Evolutionary conservation across 2,113 vertebrate species (phyloP), one percentile per base, ranked within the genome.

Genomic region (Chloebia gouldiae): DNA sequence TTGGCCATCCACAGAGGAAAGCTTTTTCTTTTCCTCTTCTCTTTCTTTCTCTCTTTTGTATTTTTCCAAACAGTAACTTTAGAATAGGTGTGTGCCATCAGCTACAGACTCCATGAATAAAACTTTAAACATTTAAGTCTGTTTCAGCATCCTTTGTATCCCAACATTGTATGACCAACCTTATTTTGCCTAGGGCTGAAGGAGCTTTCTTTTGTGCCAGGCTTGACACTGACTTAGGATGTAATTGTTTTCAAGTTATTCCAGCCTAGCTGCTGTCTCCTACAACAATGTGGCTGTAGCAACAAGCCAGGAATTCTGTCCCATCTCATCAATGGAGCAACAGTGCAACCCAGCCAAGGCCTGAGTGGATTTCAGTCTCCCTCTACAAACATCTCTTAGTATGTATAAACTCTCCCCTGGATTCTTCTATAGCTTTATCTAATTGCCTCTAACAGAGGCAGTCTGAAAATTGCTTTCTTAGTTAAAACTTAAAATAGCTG

Each of bases 141-240:
- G 7, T 45, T 19, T 68, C 35, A 31, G 27, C 19, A 40, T 44
- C 51, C 22, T 35, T 53, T 53, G 24, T 53, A 79, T 44, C 31
- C 30, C 39, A 53, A 7, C 31, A 39, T 33, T 0, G 0, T 63
- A 33, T 24, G 42, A 54, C 19, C 35, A 50, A 3, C 4, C 1
- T 33, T 75, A 39, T 64, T 11, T 66, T 78, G 21, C 23, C 30
- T 78, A 39, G 17, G 49, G 28, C 35, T 51, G 19, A 49, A 81
- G 61, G 72, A 44, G 1, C 0, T 8, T 11, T 22, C 15, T 73
- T 71, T 33, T 21, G 25, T 83, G 66, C 12, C 9, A n/a, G 30
- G 11, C 14, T 63, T 63, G 37, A 45, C 1, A 2, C 8, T 81
- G 70, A 70, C 7, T 60, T 30, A 54, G 12, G 23, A 18, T 3